Evolutionary conservation across 2,888 invertebrate species (phyloP), one percentile per base, ranked within the genome.

Genomic region (Tetragonisca angustula): DNA sequence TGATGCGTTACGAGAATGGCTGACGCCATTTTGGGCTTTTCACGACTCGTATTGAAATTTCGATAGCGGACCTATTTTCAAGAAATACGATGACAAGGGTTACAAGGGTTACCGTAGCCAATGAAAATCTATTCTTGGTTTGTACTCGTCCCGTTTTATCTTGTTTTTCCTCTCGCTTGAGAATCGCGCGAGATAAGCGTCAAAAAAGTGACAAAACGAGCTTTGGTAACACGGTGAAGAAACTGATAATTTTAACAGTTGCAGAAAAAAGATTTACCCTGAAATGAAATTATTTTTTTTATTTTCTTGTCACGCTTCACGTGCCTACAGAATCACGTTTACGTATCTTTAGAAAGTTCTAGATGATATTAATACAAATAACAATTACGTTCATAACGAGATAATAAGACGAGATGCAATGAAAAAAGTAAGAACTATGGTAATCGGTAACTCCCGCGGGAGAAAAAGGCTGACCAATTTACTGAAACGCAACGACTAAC

Each of bases 31-130:
- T 80, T 74, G 36, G 73, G 77, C 59, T 88, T 81, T 82, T 81
- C 86, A 84, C 69, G 81, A 79, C 76, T 79, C 83, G 74, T 61
- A 73, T 67, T 64, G 59, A 65, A 84, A 82, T 85, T 88, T 84
- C 62, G 71, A 75, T 81, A 86, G 76, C 62, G 79, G 81, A 74
- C 70, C 79, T 78, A 81, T 84, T 85, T 83, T 78, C 75, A 72
- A 88, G 82, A 89, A 77, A 85, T 89, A 89, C 79, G 79, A 64
- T 64, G 89, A 89, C 89, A 89, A 73, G 82, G 89, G 88, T 88
- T 83, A 84, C 11, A 56, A 71, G 79, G 79, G 78, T 74, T 64
- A 59, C 78, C 71, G 27, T 49, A 36, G 72, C 69, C 78, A 71
- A 83, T 79, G 83, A 76, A 81, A 81, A 71, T 74, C 78, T 74